These are phyloP conservation scores for Scotopteryx bipunctaria DNA, from an alignment of 2,888 invertebrate species.

Conservation along the genomic window DNA sequence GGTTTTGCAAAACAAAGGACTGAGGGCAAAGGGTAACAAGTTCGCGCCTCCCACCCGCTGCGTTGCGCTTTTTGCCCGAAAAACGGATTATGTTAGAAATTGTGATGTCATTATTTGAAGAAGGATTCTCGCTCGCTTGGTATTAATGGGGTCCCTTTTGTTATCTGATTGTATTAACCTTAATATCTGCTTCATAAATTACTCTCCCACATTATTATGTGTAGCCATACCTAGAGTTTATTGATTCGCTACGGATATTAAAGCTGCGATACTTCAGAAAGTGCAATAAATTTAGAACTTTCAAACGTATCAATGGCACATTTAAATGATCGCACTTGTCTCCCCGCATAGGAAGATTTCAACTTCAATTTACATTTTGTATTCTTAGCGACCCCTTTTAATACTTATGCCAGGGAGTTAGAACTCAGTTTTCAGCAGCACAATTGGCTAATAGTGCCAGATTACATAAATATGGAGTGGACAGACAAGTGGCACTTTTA, in stretches of 20 bases:
- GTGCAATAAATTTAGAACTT: slow-evolving; percentile 36
- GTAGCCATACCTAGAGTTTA: slow-evolving; percentile 2
- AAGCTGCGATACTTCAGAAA: slow-evolving; percentile 39
- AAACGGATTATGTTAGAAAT: slow-evolving; percentile 55
- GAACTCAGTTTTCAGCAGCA: slow-evolving; percentile 17
- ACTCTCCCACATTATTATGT: slow-evolving; percentile 1
- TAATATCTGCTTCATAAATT: not conserved
- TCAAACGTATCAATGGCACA: slow-evolving; percentile 51
- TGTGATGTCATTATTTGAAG: slow-evolving; percentile 57
- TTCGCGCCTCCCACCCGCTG: slow-evolving; percentile 71
- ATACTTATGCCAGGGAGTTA: slow-evolving; percentile 25
- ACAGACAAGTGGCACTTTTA: slow-evolving; percentile 68
- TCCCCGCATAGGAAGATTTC: slow-evolving; percentile 41
- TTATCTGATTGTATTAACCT: not conserved
- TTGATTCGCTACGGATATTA: slow-evolving; percentile 31
- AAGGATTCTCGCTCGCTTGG: slow-evolving; percentile 7
- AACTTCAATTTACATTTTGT: slow-evolving; percentile 43
- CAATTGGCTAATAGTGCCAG: slow-evolving; percentile 20
- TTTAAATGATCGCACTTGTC: slow-evolving; percentile 52
- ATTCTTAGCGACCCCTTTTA: slow-evolving; percentile 20
- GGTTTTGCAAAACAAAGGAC: slow-evolving; percentile 57
- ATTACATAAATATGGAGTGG: slow-evolving; percentile 38
- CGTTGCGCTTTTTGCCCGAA: slow-evolving; percentile 55
- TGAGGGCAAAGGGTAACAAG: slow-evolving; percentile 72
- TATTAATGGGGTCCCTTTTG: not conserved